phyloP scores from a whole-genome alignment of 2,113 vertebrate genomes.

The Sebastes fasciatus region DNA sequence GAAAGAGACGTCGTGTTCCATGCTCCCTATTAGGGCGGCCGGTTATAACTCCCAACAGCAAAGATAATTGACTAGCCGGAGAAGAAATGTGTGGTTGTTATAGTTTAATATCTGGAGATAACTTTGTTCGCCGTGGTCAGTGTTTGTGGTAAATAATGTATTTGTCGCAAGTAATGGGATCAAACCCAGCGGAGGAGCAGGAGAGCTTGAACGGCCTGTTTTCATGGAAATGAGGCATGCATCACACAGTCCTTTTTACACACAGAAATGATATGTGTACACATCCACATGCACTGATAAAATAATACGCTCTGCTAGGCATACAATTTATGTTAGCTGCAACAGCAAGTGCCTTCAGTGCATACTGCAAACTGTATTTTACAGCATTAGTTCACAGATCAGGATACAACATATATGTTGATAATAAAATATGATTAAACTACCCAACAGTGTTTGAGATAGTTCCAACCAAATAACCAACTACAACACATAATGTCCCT shows the following conservation, averaged over 20 bases:
- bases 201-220: neutral
- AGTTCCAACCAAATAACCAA: neutral
- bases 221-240: neutral
- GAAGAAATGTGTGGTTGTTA: neutral
- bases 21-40: neutral
- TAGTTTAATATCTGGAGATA: neutral
- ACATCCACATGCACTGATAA: neutral
- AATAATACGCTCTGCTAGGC: too few relatives aligned
- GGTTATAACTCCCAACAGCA: neutral
- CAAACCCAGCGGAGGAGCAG: neutral
- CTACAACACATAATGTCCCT: neutral
- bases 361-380: neutral
- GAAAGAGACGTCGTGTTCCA: neutral
- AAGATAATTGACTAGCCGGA: neutral
- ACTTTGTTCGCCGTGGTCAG: neutral
- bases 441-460: neutral
- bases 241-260: neutral
- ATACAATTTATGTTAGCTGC: neutral
- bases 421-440: neutral
- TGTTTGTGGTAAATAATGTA: constrained; percentile 5
- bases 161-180: neutral
- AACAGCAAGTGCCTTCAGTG: neutral
- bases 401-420: neutral
- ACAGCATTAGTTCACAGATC: neutral
- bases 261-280: neutral